Conservation (phyloP, 2,888 invertebrate species). For the Eugnorisma glareosa region DNA sequence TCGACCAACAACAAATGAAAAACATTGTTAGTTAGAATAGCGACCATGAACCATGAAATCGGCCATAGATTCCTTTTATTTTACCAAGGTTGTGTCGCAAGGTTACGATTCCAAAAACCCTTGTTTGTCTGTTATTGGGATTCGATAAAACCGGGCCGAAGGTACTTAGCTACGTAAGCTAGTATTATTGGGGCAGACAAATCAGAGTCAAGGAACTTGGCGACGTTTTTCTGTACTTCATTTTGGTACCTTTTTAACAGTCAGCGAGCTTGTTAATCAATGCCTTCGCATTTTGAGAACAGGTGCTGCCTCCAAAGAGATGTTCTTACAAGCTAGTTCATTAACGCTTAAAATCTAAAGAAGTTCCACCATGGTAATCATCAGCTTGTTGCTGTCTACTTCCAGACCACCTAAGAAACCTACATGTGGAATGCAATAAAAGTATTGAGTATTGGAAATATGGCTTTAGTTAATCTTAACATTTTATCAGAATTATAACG, state of each 20-base stretch:
- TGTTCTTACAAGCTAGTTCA: too few species aligned
- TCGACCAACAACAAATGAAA: neutral
- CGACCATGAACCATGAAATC: conserved; percentile 10
- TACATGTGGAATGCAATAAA: too few species aligned
- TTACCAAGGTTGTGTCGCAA: conserved; percentile 18
- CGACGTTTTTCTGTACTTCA: conserved; percentile 3
- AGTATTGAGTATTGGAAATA: too few species aligned
- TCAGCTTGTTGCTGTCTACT: too few species aligned
- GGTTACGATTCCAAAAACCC: conserved; percentile 15
- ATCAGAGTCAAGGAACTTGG: conserved; percentile 1
- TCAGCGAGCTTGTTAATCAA: neutral
- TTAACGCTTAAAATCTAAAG: too few species aligned
- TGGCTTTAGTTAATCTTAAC: too few species aligned
- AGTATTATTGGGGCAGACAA: conserved; percentile 33
- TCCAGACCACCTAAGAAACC: too few species aligned
- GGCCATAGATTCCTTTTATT: conserved; percentile 28
- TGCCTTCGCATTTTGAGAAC: too few species aligned
- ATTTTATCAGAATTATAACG: too few species aligned
- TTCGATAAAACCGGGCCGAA: conserved; percentile 47
- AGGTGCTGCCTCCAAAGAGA: too few species aligned
- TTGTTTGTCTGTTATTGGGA: conserved; percentile 48
- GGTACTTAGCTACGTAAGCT: conserved; percentile 24
- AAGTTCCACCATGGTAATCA: too few species aligned
- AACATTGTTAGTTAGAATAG: neutral
- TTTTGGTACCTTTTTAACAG: neutral